Evolutionary conservation across 2,113 vertebrate species (phyloP).

Genomic region (Cryptotis parvus): DNA sequence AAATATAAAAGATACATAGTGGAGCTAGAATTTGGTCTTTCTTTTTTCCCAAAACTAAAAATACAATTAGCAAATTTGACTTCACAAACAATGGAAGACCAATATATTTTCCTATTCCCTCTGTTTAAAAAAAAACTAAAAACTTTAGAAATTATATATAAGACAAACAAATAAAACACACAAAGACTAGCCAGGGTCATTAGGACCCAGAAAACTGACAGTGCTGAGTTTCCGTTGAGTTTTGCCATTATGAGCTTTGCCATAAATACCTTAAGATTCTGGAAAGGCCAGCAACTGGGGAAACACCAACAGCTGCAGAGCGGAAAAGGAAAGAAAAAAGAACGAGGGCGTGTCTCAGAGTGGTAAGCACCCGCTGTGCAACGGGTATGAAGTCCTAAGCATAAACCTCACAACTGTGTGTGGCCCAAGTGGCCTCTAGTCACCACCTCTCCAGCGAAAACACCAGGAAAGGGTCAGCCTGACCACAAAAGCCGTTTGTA

Average conservation of each 20-base stretch:
- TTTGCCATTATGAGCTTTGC: slow-evolving; percentile 25
- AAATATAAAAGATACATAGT: not conserved
- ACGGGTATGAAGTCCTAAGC: too few relatives aligned
- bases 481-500: not conserved
- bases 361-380: too few relatives aligned
- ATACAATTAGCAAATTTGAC: not conserved
- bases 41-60: not conserved
- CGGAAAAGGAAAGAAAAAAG: not conserved
- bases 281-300: not conserved
- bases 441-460: not conserved
- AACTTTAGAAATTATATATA: not conserved
- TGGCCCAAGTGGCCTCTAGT: too few relatives aligned
- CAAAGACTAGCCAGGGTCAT: not conserved
- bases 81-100: not conserved
- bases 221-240: not conserved
- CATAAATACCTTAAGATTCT: not conserved
- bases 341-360: too few relatives aligned
- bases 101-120: not conserved
- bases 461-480: not conserved
- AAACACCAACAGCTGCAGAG: not conserved
- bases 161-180: not conserved
- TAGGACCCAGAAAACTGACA: not conserved
- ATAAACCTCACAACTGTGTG: too few relatives aligned
- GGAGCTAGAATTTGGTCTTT: not conserved
- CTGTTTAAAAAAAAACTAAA: not conserved